Conservation (phyloP, 2,113 vertebrate genomes). For the Raja brachyura region DNA sequence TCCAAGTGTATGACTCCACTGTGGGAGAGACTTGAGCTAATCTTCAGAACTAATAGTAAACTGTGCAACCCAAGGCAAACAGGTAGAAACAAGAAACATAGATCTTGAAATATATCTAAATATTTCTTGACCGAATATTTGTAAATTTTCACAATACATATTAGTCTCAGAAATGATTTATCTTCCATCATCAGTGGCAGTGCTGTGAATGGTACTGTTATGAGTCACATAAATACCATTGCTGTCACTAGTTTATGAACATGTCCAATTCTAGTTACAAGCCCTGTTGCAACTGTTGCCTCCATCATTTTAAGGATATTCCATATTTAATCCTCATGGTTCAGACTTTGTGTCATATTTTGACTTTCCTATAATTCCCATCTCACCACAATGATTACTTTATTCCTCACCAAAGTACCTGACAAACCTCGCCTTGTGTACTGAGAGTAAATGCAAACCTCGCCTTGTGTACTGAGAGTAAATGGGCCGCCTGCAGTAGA, state of each 20-base stretch:
- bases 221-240: background rate
- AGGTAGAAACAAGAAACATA: too few species aligned
- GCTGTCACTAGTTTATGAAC: background rate
- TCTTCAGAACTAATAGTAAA: too few species aligned
- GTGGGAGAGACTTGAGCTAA: too few species aligned
- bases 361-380: background rate
- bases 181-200: background rate
- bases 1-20: too few species aligned
- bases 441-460: background rate
- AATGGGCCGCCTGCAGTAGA: background rate
- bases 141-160: background rate
- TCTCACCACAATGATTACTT: background rate
- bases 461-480: background rate
- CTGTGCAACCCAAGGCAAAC: too few species aligned
- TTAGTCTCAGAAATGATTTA: background rate
- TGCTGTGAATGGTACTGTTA: background rate
- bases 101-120: background rate
- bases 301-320: background rate
- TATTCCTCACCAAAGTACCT: background rate
- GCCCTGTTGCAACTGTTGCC: background rate
- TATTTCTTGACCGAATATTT: background rate
- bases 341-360: too few species aligned
- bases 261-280: background rate
- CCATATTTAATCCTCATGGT: background rate
- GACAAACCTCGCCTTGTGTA: background rate